Base-by-base conservation (phyloP, 2,888 invertebrate species). In the Volucella zonaria region DNA sequence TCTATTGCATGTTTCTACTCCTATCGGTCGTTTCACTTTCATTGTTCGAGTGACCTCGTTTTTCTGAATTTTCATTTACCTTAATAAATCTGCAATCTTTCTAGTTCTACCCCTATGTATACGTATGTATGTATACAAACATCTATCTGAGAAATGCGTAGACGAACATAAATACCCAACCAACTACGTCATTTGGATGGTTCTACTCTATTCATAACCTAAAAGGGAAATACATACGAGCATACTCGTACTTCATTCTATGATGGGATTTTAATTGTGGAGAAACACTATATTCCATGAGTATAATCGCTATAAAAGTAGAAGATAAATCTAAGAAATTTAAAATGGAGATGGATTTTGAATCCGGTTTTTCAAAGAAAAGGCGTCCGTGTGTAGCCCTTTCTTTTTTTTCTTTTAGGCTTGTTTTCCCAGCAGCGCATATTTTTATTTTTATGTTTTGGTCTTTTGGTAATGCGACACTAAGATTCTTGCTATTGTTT, bases 11-110 rank as follows among this genome's bases (percentile, higher is more conserved):
- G 59, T 10, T 68, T 79, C 45, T 11, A n/a, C 58, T 43, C 56
- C 76, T 42, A 75, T 64, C 42, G 47, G 66, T 18, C 64, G 45
- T 76, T 77, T 81, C 76, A 76, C 59, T 76, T 77, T 81, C 66
- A 47, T 71, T 77, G 18, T 76, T 45, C 42, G 64, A 58, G 40
- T 81, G 76, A 71, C 76, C 81, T 66, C 64, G 11, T 81, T 81
- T 62, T 68, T 47, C 4, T 59, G 47, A 59, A 47, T 59, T 77
- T 66, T 52, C 64, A 81, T 76, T 76, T 58, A 75, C 75, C 56
- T 67, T 11, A 80, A 80, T 64, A 68, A 58, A 70, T 59, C 70
- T 71, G 62, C 62, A 64, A 49, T 47, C 43, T 14, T 70, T 77
- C 8, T 14, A 23, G 23, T 47, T 47, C 6, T 31, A 40, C 42